These are phyloP conservation scores for Xyrauchen texanus DNA, from an alignment of 2,113 vertebrate species.

Conservation along the genomic window DNA sequence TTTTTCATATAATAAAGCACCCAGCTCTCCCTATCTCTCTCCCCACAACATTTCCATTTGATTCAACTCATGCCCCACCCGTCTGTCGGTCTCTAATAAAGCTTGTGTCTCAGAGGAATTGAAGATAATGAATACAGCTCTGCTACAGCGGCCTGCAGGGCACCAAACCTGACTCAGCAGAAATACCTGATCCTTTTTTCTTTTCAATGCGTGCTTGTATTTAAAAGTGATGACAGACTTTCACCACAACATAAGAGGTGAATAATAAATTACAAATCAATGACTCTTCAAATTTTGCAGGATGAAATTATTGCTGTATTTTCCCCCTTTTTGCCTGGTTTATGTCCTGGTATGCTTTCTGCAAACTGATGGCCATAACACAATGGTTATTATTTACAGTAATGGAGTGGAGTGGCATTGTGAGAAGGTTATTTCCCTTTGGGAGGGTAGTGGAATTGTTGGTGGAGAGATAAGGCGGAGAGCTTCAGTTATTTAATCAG, in stretches of 20 bases:
- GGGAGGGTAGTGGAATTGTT: slow-evolving; percentile 21
- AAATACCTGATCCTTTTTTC: slow-evolving; percentile 20
- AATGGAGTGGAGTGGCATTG: slow-evolving; percentile 11
- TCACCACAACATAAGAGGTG: slow-evolving; percentile 8
- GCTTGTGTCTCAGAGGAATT: slow-evolving; percentile 7
- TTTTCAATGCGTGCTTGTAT: slow-evolving; percentile 23
- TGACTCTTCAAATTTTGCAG: neutral
- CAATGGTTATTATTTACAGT: slow-evolving; percentile 14
- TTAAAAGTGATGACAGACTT: slow-evolving; percentile 30
- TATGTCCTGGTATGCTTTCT: neutral
- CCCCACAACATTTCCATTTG: slow-evolving; percentile 20
- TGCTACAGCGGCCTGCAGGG: slow-evolving; percentile 40
- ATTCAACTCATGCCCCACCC: neutral
- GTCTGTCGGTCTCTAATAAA: slow-evolving; percentile 34
- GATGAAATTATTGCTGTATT: neutral
- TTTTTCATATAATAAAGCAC: slow-evolving; percentile 7
- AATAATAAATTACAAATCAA: slow-evolving; percentile 25
- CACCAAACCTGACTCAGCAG: slow-evolving; percentile 34
- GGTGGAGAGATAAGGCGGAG: slow-evolving; percentile 24
- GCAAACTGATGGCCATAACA: neutral
- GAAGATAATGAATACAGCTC: slow-evolving; percentile 38
- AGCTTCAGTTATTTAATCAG: slow-evolving; percentile 26
- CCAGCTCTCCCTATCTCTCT: neutral
- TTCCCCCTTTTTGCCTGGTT: neutral
- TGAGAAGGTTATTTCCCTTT: slow-evolving; percentile 9